These are phyloP conservation scores for Shinisaurus crocodilurus DNA, from an alignment of 2,113 vertebrate species.

Conservation along the genomic window DNA sequence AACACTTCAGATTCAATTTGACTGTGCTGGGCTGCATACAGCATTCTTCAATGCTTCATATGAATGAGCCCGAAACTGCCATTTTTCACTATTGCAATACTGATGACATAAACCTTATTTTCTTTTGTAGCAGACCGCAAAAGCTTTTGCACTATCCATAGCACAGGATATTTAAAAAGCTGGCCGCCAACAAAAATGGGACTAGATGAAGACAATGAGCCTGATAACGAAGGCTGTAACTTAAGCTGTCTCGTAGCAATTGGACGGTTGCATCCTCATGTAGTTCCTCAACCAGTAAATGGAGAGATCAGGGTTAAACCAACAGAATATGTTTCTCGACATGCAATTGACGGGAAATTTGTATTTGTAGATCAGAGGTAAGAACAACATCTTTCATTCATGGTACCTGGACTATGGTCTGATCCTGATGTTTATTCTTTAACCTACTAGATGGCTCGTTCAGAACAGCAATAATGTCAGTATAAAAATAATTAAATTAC, in stretches of 20 bases:
- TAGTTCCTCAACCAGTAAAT: slow-evolving; percentile 88
- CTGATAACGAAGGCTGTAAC: slow-evolving; percentile 96
- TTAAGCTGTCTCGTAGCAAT: slow-evolving; percentile 98
- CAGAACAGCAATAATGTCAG: background rate
- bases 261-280: slow-evolving; percentile 93
- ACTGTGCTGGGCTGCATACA: background rate
- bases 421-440: background rate
- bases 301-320: slow-evolving; percentile 96
- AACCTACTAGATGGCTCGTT: background rate
- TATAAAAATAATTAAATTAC: background rate
- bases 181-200: slow-evolving; percentile 99
- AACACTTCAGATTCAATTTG: background rate
- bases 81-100: slow-evolving; percentile 13
- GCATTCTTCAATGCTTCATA: background rate
- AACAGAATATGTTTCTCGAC: slow-evolving; percentile 96
- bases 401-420: background rate
- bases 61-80: background rate
- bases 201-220: slow-evolving; percentile 95
- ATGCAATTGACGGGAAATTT: slow-evolving; percentile 97
- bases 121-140: slow-evolving; percentile 89
- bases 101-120: slow-evolving; percentile 42
- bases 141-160: slow-evolving; percentile 99
- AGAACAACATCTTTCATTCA: slow-evolving; percentile 48
- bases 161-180: slow-evolving; percentile 98
- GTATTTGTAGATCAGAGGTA: slow-evolving; percentile 99